Evolutionary conservation across 2,113 vertebrate species (phyloP), one percentile per base, ranked within the genome.

Genomic region (Motacilla alba): DNA sequence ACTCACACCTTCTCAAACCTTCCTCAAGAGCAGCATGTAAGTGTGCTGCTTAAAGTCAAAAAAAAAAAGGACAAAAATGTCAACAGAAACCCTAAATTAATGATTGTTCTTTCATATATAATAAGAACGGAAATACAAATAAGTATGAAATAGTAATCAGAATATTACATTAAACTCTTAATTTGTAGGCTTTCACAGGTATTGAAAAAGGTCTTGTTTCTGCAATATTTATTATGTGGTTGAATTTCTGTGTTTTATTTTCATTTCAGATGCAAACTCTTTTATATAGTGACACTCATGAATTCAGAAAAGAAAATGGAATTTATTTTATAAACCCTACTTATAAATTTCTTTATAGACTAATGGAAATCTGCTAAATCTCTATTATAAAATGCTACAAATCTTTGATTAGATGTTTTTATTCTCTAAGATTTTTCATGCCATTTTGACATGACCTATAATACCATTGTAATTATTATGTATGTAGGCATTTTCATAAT

Each of bases 191-290:
- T 86, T 82, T 84, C 28, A n/a, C 9, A 13, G 8, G 14, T 35
- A 41, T 77, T 78, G n/a, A 46, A 69, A 72, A 30, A 66, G 89
- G 18, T 31, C 19, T 81, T 33, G 31, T 85, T 78, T 74, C 67
- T 89, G 31, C 31, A 89, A 52, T n/a, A 37, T 16, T 37, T 9
- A 39, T 41, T 20, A 2, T 77, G 73, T 81, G 6, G 13, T 43
- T 92, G 31, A 86, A 93, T 95, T 95, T 58, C 68, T 58, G 9
- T 13, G 28, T 23, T 70, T 95, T 92, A 64, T 72, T 96, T 90
- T 77, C 27, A 8, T 85, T 86, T 94, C 88, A 69, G 19, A 33
- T n/a, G 3, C 2, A 74, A 58, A 66, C 21, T 41, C 2, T 90
- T 63, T 28, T 52, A 66, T 23, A 49, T 9, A 53, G 16, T 21